phyloP scores from a whole-genome alignment of 2,797 vertebrate species.

The Pagetopsis macropterus region DNA sequence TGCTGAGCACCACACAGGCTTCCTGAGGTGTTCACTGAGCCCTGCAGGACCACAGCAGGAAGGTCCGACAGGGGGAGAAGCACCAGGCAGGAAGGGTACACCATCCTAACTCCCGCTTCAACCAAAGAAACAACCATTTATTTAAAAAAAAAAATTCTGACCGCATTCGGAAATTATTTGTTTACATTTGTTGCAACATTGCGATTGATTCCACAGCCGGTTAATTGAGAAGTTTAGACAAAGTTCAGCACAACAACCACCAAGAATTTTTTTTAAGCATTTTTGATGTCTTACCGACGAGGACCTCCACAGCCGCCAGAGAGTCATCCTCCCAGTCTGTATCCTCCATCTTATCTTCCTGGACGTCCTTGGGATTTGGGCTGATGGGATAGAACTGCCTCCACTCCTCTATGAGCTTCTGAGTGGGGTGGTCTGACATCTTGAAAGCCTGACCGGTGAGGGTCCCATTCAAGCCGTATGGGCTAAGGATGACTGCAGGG shows the following conservation, averaged over 20 bases:
- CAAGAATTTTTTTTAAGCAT: not conserved
- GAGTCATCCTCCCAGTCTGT: constrained; percentile 99
- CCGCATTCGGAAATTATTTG: not conserved
- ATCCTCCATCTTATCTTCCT: constrained; percentile 95
- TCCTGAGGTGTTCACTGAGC: constrained; percentile 88
- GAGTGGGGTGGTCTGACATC: constrained; percentile 97
- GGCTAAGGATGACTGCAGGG: constrained; percentile 93
- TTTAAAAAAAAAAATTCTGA: not conserved
- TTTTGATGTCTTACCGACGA: constrained; percentile 88
- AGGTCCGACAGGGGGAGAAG: constrained; percentile 93
- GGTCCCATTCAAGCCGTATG: constrained; percentile 96
- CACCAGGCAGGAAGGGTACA: constrained; percentile 94
- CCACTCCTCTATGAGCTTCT: constrained; percentile 99
- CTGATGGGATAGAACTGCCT: constrained; percentile 98
- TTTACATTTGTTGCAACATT: not conserved
- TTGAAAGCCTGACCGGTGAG: constrained; percentile 99
- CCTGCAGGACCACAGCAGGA: constrained; percentile 85
- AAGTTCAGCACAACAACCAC: not conserved
- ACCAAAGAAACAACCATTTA: constrained; percentile 24
- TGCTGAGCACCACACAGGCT: constrained; percentile 90
- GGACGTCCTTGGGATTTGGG: constrained; percentile 90
- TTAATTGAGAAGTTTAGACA: not conserved
- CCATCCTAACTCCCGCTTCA: constrained; percentile 93
- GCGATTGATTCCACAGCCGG: not conserved
- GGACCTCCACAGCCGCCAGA: constrained; percentile 96